These are phyloP conservation scores for Sinocyclocheilus grahami DNA, from an alignment of 2,113 vertebrate species.

Conservation along the genomic window DNA sequence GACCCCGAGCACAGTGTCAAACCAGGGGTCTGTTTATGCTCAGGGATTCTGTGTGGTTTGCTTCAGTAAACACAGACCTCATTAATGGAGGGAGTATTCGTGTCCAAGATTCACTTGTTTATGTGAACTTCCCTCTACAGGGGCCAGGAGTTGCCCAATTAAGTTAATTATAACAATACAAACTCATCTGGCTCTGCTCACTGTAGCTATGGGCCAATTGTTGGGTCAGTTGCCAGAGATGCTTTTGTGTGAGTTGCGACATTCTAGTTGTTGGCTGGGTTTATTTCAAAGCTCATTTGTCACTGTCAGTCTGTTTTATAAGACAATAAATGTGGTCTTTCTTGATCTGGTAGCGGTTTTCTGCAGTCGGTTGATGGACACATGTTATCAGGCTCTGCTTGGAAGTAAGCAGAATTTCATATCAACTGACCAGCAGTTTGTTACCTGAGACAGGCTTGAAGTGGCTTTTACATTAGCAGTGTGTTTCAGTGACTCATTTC, in stretches of 20 bases:
- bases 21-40: conserved; percentile 37
- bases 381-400: not conserved
- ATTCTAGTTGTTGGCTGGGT: not conserved
- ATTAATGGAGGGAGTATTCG: conserved; percentile 44
- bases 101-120: conserved; percentile 37
- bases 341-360: not conserved
- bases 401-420: not conserved
- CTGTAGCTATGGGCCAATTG: not conserved
- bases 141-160: conserved; percentile 22
- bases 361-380: not conserved
- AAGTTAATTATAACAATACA: conserved; percentile 41
- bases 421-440: not conserved
- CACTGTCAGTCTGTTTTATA: not conserved
- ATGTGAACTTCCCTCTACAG: conserved; percentile 34
- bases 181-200: conserved; percentile 5
- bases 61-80: conserved; percentile 40
- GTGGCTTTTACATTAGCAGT: not conserved
- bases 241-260: conserved; percentile 4
- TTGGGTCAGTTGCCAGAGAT: conserved; percentile 7
- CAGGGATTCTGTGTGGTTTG: conserved; percentile 34
- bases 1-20: conserved; percentile 29
- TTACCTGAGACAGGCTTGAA: not conserved
- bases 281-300: conserved; percentile 2
- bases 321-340: not conserved
- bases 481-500: not conserved